A percentile compares a stretch with the other conserved stretches of the same genome.
Evolutionary conservation across 1,140 invertebrate genomes (phyloP).

Genomic region (Augochlora pura): DNA sequence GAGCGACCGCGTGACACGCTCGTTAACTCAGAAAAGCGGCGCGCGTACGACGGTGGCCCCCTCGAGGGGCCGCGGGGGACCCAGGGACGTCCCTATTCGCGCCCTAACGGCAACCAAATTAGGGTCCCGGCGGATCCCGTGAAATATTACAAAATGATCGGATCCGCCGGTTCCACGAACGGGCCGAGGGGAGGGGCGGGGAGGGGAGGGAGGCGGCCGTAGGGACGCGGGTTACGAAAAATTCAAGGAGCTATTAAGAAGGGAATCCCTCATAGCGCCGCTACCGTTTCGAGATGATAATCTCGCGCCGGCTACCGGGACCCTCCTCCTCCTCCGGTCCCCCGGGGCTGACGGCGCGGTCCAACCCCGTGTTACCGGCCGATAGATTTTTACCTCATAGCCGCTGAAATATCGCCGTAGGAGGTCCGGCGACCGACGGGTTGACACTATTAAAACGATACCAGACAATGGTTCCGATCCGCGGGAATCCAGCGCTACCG

Average conservation of each 20-base stretch:
- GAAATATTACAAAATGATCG: slow-evolving; percentile 57
- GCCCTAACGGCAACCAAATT: slow-evolving; percentile 35
- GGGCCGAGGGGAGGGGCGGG: too few relatives aligned
- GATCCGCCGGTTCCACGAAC: slow-evolving; percentile 50
- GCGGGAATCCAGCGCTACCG: slow-evolving; percentile 60
- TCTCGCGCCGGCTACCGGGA: slow-evolving; percentile 66
- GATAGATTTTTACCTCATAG: slow-evolving; percentile 63
- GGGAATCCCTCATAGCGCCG: slow-evolving; percentile 62
- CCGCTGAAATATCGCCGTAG: slow-evolving; percentile 70
- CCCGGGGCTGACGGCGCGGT: slow-evolving; percentile 46
- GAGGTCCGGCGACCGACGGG: slow-evolving; percentile 71
- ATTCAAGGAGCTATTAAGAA: slow-evolving; percentile 67
- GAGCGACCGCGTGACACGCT: slow-evolving; percentile 17
- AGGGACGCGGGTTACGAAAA: slow-evolving; percentile 32
- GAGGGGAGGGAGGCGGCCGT: slow-evolving; percentile 27
- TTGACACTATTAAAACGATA: slow-evolving; percentile 60
- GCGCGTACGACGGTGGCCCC: not conserved
- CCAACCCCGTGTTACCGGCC: slow-evolving; percentile 11
- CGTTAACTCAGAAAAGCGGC: slow-evolving; percentile 33
- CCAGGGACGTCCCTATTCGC: slow-evolving; percentile 47
- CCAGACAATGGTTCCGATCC: slow-evolving; percentile 67
- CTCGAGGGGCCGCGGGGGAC: not conserved
- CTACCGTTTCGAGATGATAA: slow-evolving; percentile 66
- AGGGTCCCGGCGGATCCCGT: slow-evolving; percentile 22
- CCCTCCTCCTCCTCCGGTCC: slow-evolving; percentile 34